Conservation (phyloP, 1,140 invertebrate species). For the Asbolus verrucosus region DNA sequence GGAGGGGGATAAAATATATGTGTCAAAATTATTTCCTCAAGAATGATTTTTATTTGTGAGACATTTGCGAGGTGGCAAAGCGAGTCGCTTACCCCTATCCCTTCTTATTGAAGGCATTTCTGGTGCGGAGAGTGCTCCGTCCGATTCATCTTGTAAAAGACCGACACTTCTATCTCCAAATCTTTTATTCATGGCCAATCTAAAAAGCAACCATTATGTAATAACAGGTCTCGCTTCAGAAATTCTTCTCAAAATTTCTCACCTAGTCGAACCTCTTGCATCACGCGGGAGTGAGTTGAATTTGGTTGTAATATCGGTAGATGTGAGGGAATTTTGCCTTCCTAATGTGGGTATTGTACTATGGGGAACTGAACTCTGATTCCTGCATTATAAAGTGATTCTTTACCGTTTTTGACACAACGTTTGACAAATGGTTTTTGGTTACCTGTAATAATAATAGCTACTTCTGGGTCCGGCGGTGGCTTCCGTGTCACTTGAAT, state of each 20-base stretch:
- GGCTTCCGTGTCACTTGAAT: slow-evolving; percentile 95
- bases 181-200: slow-evolving; percentile 66
- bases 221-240: slow-evolving; percentile 25
- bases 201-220: slow-evolving; percentile 54
- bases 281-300: slow-evolving; percentile 83
- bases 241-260: slow-evolving; percentile 30
- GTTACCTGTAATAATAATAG: slow-evolving; percentile 82
- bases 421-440: not conserved
- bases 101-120: slow-evolving; percentile 79
- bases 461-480: slow-evolving; percentile 81
- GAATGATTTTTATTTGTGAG: slow-evolving; percentile 7
- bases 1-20: not conserved
- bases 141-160: slow-evolving; percentile 79
- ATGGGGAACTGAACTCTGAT: slow-evolving; percentile 57
- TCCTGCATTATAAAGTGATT: slow-evolving; percentile 26
- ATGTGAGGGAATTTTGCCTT: slow-evolving; percentile 67
- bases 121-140: slow-evolving; percentile 84
- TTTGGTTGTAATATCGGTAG: slow-evolving; percentile 71
- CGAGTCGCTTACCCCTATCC: slow-evolving; percentile 66
- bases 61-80: slow-evolving; percentile 18
- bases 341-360: slow-evolving; percentile 65
- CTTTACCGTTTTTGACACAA: slow-evolving; percentile 13
- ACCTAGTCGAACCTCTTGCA: slow-evolving; percentile 71
- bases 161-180: slow-evolving; percentile 68
- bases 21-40: slow-evolving; percentile 5